phyloP scores from a whole-genome alignment of 2,113 vertebrate genomes.

The Hymenochirus boettgeri region DNA sequence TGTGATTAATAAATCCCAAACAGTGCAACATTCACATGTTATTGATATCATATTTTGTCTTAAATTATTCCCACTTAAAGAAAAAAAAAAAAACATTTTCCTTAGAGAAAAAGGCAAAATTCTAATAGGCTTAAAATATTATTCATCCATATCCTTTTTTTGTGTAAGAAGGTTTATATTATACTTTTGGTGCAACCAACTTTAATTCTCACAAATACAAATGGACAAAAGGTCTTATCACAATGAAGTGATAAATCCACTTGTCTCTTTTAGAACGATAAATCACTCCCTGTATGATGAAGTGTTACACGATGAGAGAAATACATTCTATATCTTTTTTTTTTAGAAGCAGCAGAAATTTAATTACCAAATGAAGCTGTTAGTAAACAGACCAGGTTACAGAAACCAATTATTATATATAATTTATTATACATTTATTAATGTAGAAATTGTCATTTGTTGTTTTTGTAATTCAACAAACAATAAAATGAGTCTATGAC shows the following conservation, averaged over 20 bases:
- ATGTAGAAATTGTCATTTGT: too few relatives aligned
- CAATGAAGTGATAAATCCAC: not conserved
- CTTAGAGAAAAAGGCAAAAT: not conserved
- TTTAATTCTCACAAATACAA: not conserved
- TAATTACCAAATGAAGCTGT: too few relatives aligned
- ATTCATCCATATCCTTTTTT: not conserved
- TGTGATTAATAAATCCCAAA: too few relatives aligned
- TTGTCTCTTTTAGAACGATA: not conserved
- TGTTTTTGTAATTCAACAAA: too few relatives aligned
- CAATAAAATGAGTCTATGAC: too few relatives aligned
- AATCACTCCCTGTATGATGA: not conserved
- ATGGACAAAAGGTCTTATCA: not conserved
- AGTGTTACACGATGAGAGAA: not conserved
- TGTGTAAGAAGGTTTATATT: too few relatives aligned
- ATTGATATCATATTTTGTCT: not conserved
- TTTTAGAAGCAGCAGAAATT: not conserved
- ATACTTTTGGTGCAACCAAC: not conserved
- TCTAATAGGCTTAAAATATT: not conserved
- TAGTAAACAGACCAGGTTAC: too few relatives aligned
- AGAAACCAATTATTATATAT: too few relatives aligned
- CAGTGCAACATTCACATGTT: not conserved
- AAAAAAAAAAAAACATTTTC: too few relatives aligned
- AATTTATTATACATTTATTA: too few relatives aligned
- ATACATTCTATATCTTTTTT: not conserved
- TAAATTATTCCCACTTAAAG: not conserved